Evolutionary conservation across 2,888 invertebrate genomes (phyloP).

Genomic region (Drosophila testacea): DNA sequence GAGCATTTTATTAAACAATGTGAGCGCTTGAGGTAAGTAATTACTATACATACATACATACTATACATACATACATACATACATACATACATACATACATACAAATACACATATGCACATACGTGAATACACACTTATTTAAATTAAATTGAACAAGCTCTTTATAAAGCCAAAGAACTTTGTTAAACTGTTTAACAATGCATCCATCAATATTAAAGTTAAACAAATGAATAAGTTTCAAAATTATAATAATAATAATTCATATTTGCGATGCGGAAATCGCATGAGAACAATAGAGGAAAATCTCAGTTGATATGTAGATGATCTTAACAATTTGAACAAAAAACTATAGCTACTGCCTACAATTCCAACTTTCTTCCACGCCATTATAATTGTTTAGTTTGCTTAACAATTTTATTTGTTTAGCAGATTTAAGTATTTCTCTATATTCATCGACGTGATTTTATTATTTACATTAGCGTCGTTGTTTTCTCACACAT

Average conservation of each 20-base stretch:
- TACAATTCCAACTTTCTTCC: slow-evolving; percentile 12
- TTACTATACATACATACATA: slow-evolving; percentile 17
- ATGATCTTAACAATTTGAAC: slow-evolving; percentile 7
- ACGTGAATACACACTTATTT: slow-evolving; percentile 27
- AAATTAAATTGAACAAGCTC: slow-evolving; percentile 18
- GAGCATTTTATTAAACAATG: slow-evolving; percentile 61
- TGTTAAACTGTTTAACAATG: neutral
- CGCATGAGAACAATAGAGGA: neutral
- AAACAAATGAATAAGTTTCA: slow-evolving; percentile 17
- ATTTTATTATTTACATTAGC: slow-evolving; percentile 17
- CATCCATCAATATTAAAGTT: slow-evolving; percentile 5
- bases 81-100: slow-evolving; percentile 13
- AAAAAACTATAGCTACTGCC: neutral
- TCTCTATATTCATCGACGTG: neutral
- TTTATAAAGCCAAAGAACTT: slow-evolving; percentile 38
- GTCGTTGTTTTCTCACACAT: neutral
- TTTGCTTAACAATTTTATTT: slow-evolving; percentile 8
- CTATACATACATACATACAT: slow-evolving; percentile 12
- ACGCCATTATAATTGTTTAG: neutral
- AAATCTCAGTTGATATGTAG: slow-evolving; percentile 7
- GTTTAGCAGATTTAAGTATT: slow-evolving; percentile 1
- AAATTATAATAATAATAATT: slow-evolving; percentile 11
- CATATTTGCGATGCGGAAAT: slow-evolving; percentile 35
- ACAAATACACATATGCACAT: slow-evolving; percentile 11
- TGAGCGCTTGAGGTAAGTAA: slow-evolving; percentile 33